phyloP scores from a whole-genome alignment of 2,113 vertebrate genomes.

The Taxidea taxus region DNA sequence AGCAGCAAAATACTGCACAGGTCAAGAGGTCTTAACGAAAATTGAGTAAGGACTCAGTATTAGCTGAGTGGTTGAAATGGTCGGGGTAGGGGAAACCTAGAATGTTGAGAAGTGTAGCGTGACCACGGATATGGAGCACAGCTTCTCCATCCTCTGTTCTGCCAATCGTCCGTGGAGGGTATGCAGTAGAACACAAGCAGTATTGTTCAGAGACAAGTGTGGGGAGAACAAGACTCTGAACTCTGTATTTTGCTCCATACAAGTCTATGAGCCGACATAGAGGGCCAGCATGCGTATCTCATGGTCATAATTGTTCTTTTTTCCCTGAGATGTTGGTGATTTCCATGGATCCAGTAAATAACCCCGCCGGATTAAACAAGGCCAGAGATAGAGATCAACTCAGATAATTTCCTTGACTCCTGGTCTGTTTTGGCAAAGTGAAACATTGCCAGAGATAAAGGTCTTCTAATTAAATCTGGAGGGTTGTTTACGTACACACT shows the following conservation, averaged over 20 bases:
- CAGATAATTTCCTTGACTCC: too few species aligned
- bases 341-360: neutral
- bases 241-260: too few species aligned
- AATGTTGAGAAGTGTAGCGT: fast-evolving
- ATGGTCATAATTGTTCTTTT: neutral
- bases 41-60: fast-evolving
- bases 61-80: too few species aligned
- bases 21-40: too few species aligned
- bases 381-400: neutral
- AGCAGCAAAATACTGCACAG: fast-evolving
- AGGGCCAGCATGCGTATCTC: neutral
- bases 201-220: neutral
- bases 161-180: neutral
- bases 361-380: neutral
- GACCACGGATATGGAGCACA: fast-evolving
- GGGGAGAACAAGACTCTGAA: neutral
- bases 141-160: fast-evolving
- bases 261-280: neutral
- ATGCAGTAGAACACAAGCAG: fast-evolving
- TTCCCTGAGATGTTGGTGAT: neutral
- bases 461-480: neutral
- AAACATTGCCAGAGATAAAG: neutral
- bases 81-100: neutral
- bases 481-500: neutral
- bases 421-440: neutral